Conservation (phyloP, 2,113 vertebrate species). For the Neolamprologus cancellatus region DNA sequence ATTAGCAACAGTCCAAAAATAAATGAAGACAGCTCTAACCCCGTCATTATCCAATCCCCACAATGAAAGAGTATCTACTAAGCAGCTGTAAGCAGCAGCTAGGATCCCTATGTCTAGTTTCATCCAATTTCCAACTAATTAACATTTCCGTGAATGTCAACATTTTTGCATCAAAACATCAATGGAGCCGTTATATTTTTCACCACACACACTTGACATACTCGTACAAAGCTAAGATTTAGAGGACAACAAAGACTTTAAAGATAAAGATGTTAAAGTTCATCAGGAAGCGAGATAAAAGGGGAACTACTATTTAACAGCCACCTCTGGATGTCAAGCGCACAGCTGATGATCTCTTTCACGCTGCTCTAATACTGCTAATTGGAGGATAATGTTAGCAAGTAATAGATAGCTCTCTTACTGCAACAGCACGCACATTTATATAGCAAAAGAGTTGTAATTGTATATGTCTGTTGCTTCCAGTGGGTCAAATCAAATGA, state of each 20-base stretch:
- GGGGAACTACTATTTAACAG: background rate
- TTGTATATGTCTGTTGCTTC: background rate
- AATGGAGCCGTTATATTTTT: background rate
- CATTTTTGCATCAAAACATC: background rate
- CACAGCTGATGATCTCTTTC: background rate
- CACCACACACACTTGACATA: background rate
- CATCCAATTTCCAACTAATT: constrained; percentile 7
- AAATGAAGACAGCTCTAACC: background rate
- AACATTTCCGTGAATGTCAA: constrained; percentile 14
- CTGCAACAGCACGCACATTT: background rate
- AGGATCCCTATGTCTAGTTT: background rate
- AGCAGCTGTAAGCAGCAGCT: constrained; percentile 9
- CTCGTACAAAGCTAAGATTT: background rate
- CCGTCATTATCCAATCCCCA: constrained; percentile 38
- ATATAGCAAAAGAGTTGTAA: background rate
- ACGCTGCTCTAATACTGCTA: background rate
- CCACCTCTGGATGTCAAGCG: background rate
- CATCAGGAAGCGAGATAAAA: background rate
- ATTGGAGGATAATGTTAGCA: background rate
- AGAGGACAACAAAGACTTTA: background rate
- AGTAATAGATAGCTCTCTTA: background rate
- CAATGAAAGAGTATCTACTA: constrained; percentile 11
- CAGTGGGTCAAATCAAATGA: background rate
- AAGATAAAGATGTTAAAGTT: background rate
- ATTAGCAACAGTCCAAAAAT: background rate